These are phyloP conservation scores for Cepphus grylle DNA, from an alignment of 2,113 vertebrate genomes.

Conservation along the genomic window DNA sequence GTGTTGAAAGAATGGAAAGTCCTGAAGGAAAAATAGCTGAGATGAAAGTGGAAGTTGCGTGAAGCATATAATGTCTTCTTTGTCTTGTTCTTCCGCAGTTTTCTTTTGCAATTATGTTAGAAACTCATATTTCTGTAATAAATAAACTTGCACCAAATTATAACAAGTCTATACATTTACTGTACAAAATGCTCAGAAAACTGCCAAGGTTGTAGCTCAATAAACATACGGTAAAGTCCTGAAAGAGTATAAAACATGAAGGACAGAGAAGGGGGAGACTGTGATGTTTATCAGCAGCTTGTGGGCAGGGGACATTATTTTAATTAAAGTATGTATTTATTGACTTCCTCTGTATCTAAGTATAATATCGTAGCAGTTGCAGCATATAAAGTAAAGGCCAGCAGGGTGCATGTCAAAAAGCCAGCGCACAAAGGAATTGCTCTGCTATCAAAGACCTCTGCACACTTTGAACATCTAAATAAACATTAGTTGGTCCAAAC, in stretches of 20 bases:
- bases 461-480: constrained; percentile 36
- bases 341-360: background rate
- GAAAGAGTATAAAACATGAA: background rate
- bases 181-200: background rate
- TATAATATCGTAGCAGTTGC: background rate
- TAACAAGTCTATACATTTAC: background rate
- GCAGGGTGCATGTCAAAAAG: background rate
- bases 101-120: background rate
- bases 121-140: background rate
- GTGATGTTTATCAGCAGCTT: background rate
- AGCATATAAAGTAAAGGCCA: background rate
- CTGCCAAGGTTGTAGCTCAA: background rate
- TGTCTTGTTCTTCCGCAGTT: background rate
- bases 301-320: background rate
- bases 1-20: background rate
- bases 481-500: background rate
- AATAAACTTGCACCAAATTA: background rate
- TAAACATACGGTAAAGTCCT: background rate
- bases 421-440: background rate
- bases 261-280: background rate
- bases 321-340: background rate
- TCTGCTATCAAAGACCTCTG: constrained; percentile 15
- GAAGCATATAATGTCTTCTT: background rate
- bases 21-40: background rate
- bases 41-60: background rate